Evolutionary conservation across 2,888 invertebrate species (phyloP).

Genomic region (Fabriciana adippe): DNA sequence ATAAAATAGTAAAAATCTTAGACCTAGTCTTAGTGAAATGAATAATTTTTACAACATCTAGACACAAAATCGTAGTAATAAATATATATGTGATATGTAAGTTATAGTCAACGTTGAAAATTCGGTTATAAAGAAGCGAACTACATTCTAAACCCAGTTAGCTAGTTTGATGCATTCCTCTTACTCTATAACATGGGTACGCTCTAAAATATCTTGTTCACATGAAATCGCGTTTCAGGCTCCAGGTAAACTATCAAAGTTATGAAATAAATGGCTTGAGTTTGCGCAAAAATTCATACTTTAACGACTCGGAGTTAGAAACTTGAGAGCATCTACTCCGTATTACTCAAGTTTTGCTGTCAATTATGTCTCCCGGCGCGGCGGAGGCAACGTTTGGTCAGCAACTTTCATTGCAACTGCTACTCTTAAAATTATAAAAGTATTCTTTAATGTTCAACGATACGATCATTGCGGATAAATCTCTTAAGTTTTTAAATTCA

Average conservation of each 20-base stretch:
- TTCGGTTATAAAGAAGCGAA: constrained; percentile 4
- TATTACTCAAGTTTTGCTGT: constrained; percentile 50
- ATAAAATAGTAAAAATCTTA: too few species aligned
- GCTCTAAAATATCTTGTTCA: constrained; percentile 28
- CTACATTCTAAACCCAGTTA: constrained; percentile 9
- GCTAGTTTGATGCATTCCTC: constrained; percentile 16
- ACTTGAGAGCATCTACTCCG: constrained; percentile 34
- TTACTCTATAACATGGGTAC: constrained; percentile 15
- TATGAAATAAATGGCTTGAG: constrained; percentile 42
- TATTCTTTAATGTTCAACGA: constrained; percentile 9
- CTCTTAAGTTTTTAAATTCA: neutral
- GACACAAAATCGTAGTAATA: too few species aligned
- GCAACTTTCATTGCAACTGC: constrained; percentile 31
- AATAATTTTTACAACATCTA: too few species aligned
- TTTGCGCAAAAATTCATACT: constrained; percentile 44
- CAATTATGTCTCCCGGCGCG: constrained; percentile 47
- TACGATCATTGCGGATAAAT: neutral
- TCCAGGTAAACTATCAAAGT: constrained; percentile 43
- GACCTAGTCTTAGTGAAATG: too few species aligned
- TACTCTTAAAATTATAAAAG: constrained; percentile 29
- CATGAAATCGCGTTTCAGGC: constrained; percentile 34
- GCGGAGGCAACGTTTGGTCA: constrained; percentile 38
- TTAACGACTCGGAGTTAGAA: constrained; percentile 42
- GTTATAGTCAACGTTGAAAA: constrained; percentile 5
- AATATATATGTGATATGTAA: too few species aligned